Conservation (phyloP, 2,113 vertebrate genomes). For the Ptilonorhynchus violaceus region DNA sequence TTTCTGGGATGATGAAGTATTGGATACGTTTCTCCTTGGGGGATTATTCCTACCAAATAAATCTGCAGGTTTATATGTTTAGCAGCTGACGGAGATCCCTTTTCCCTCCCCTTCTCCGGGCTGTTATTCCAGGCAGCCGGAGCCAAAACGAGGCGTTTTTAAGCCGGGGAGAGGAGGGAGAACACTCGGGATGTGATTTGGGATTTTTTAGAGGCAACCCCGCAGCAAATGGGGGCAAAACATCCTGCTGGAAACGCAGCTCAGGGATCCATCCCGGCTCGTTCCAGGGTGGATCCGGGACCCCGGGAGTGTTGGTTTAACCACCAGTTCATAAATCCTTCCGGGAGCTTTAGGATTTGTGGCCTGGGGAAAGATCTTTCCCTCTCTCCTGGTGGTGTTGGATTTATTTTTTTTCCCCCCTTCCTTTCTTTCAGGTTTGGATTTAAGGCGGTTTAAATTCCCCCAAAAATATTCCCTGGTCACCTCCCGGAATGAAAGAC, state of each 20-base stretch:
- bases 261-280: background rate
- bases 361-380: slow-evolving; percentile 47
- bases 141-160: slow-evolving; percentile 41
- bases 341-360: slow-evolving; percentile 40
- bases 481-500: background rate
- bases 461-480: background rate
- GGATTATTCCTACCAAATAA: slow-evolving; percentile 63
- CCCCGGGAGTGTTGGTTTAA: background rate
- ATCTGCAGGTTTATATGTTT: slow-evolving; percentile 67
- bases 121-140: background rate
- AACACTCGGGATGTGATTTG: background rate
- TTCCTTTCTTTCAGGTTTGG: background rate
- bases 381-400: slow-evolving; percentile 15
- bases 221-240: slow-evolving; percentile 10
- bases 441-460: background rate
- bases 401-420: background rate
- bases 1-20: slow-evolving; percentile 61
- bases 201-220: background rate
- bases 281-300: slow-evolving; percentile 14
- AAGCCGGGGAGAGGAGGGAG: background rate
- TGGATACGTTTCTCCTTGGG: slow-evolving; percentile 64
- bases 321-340: slow-evolving; percentile 60
- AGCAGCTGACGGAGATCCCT: slow-evolving; percentile 62
- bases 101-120: background rate
- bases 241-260: slow-evolving; percentile 18